Percentiles rank a stretch among this genome's conserved stretches.
These are phyloP conservation scores for Syncerus caffer DNA, from an alignment of 2,797 vertebrate genomes.

Conservation along the genomic window DNA sequence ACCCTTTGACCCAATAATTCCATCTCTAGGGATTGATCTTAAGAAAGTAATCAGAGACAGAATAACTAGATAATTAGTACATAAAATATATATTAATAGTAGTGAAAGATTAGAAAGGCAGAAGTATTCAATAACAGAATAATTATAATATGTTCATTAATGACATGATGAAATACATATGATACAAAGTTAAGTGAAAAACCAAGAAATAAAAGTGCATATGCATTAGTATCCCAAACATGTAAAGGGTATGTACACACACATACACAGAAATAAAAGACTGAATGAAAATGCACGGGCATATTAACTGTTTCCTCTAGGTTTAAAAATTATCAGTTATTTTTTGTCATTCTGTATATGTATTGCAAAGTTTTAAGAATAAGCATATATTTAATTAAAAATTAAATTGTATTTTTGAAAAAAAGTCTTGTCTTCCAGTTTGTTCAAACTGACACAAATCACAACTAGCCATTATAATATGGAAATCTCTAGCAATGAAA, in stretches of 20 bases:
- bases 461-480: neutral
- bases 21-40: neutral
- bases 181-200: neutral
- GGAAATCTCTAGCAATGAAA: constrained; percentile 13
- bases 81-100: neutral
- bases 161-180: neutral
- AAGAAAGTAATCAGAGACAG: neutral
- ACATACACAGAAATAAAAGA: neutral
- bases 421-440: neutral
- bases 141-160: neutral
- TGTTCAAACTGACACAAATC: neutral
- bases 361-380: neutral
- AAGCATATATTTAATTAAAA: neutral
- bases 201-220: neutral
- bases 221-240: neutral
- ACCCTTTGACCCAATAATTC: neutral
- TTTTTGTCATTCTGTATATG: neutral
- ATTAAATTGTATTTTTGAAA: constrained; percentile 3
- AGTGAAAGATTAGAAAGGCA: neutral
- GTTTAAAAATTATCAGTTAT: neutral
- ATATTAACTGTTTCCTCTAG: neutral
- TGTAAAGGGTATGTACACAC: neutral
- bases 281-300: neutral
- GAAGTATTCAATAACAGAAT: neutral
- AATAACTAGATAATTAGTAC: neutral